Evolutionary conservation across 1,140 invertebrate species (phyloP).

Genomic region (Ephestia elutella): DNA sequence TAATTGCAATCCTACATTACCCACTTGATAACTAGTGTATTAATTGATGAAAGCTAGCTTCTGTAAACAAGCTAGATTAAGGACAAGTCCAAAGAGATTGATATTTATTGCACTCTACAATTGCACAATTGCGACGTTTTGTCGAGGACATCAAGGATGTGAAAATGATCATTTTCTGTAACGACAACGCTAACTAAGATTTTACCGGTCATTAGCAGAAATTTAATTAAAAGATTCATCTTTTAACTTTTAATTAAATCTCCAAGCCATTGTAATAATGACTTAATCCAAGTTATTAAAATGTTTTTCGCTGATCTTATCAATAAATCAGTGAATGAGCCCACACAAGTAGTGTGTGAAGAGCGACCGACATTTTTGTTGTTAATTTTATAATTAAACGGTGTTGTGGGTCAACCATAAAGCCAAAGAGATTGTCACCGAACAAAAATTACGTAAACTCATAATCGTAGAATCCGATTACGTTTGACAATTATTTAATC

Average conservation of each 20-base stretch:
- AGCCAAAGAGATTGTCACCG: background rate
- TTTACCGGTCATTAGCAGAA: no score
- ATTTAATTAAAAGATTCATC: no score
- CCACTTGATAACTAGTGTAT: background rate
- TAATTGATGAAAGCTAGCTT: background rate
- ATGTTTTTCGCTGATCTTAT: background rate
- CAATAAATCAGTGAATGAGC: background rate
- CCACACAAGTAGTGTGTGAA: background rate
- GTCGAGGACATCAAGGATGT: background rate
- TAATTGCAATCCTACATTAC: no score
- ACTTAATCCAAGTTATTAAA: no score
- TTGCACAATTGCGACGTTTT: background rate
- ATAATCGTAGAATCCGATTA: background rate
- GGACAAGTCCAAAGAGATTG: background rate
- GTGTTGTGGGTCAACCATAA: background rate
- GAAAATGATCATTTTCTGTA: no score
- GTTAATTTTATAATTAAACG: background rate
- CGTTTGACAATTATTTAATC: background rate
- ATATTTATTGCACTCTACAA: background rate
- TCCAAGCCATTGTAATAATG: no score
- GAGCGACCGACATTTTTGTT: background rate
- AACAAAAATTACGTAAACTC: slow-evolving; percentile 5
- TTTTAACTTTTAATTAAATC: no score
- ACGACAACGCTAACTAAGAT: no score
- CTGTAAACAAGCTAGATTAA: background rate